These are phyloP conservation scores for Scrobipalpa atriplicella DNA, from an alignment of 2,888 invertebrate species.

Conservation along the genomic window DNA sequence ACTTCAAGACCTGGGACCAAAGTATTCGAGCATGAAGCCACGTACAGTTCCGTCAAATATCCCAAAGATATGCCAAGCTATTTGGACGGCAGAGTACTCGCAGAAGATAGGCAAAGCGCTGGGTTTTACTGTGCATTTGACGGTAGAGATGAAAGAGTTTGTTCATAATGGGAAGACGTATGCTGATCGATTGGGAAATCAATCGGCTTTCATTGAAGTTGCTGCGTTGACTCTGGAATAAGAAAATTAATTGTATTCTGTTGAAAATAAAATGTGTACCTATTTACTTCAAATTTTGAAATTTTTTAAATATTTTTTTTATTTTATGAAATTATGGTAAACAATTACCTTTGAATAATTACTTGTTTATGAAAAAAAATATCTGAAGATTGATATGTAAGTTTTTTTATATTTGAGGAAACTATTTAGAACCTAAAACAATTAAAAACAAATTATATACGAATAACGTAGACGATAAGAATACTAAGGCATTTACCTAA, in stretches of 20 bases:
- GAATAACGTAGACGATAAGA: too few relatives aligned
- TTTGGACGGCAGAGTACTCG: constrained; percentile 83
- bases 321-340: too few relatives aligned
- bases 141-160: constrained; percentile 79
- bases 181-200: constrained; percentile 77
- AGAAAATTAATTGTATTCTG: too few relatives aligned
- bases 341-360: too few relatives aligned
- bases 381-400: too few relatives aligned
- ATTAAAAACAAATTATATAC: neutral
- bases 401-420: too few relatives aligned
- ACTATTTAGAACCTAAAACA: too few relatives aligned
- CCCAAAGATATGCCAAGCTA: constrained; percentile 82
- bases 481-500: neutral
- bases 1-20: constrained; percentile 64
- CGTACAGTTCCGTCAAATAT: constrained; percentile 52
- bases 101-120: constrained; percentile 81
- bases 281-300: too few relatives aligned
- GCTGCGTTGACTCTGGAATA: constrained; percentile 46
- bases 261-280: too few relatives aligned
- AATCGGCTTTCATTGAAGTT: constrained; percentile 59
- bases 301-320: too few relatives aligned
- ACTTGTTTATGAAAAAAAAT: too few relatives aligned
- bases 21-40: constrained; percentile 61
- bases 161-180: constrained; percentile 83
- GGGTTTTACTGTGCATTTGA: constrained; percentile 78